Evolutionary conservation across 2,888 invertebrate species (phyloP), one percentile per base, ranked within the genome.

Genomic region (Isoperla grammatica): DNA sequence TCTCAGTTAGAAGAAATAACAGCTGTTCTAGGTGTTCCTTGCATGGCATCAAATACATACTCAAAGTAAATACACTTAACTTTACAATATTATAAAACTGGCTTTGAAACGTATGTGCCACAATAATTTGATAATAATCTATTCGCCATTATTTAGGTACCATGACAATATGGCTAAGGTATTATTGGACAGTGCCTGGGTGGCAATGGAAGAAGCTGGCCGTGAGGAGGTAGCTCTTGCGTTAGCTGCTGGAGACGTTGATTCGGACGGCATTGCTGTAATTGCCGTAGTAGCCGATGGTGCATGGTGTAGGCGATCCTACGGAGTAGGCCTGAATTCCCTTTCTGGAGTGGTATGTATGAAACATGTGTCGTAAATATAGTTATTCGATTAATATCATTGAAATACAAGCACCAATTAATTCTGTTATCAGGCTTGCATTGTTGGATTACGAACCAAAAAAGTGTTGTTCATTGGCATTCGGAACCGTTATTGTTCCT

Each of bases 271-370:
- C 8, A 19, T 35, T 8, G 15, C 53, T n/a, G 13, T 29, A 3
- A 29, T 13, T 23, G 4, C 35, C 12, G 53, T 53, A n/a, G 35
- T 53, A 2, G 53, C 37, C 15, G 53, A 53, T 35, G 53, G 35
- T 9, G 53, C 53, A 23, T 53, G 53, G 53, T 23, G 35, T 13
- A 53, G 29, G 19, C 2, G 35, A 9, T 35, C 53, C 8, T 53
- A 37, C 53, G 19, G 39, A 1, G 12, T 20, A 8, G 20, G 20
- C 20, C 20, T 35, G 1, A 22, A 23, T 29, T 23, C 50, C 9
- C 8, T 35, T 9, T 29, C 53, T 12, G 53, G 37, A 22, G 53
- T 53, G 53, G 35, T 53, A 35, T 15, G 53, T 53, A n/a, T 22
- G 3, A 15, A 17, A n/a, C 19, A 3, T 13, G 11, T 29, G 8